phyloP scores from a whole-genome alignment of 2,113 vertebrate species.

The Colinus virginianus region DNA sequence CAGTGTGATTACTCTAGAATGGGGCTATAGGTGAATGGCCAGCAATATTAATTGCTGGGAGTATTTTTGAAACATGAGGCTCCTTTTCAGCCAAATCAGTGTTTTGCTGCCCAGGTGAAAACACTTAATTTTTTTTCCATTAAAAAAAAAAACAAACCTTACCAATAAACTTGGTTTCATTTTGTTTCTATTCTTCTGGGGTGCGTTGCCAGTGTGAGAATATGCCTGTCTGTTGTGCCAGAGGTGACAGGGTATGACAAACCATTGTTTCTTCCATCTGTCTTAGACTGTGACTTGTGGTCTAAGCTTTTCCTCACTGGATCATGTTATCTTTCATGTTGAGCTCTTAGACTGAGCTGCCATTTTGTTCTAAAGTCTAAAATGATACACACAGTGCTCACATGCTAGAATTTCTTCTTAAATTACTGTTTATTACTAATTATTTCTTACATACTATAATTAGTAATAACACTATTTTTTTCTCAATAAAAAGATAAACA shows the following conservation, averaged over 20 bases:
- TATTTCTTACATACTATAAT: neutral
- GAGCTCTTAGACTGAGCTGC: neutral
- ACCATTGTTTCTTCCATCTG: neutral
- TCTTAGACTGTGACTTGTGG: neutral
- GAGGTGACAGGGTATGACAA: neutral
- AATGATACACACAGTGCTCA: neutral
- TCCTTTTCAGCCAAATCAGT: neutral
- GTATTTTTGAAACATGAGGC: neutral
- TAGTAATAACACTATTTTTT: neutral
- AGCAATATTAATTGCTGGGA: neutral
- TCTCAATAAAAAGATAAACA: neutral
- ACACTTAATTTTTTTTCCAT: neutral
- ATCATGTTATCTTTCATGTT: neutral
- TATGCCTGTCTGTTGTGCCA: neutral
- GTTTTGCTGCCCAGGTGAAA: neutral
- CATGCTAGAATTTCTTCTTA: neutral
- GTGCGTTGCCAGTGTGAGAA: rapidly evolving
- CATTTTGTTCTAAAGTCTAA: neutral
- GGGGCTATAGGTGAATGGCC: neutral
- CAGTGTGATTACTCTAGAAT: neutral
- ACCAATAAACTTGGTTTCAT: neutral
- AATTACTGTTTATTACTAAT: neutral
- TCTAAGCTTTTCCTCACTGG: neutral
- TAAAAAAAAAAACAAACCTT: neutral
- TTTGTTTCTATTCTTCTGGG: neutral